phyloP scores from a whole-genome alignment of 1,140 invertebrate genomes.

The Sesamia nonagrioides region DNA sequence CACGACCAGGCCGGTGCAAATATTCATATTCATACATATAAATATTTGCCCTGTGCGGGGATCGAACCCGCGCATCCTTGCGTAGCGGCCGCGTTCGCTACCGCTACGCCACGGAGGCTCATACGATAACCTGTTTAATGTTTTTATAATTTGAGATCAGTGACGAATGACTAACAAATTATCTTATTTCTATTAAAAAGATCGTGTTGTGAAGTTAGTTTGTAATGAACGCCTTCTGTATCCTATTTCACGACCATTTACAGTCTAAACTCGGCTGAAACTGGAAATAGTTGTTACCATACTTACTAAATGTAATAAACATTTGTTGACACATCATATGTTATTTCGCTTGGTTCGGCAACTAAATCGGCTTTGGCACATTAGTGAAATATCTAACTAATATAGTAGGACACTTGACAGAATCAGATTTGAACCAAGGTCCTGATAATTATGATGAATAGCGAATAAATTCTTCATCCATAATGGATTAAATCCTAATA shows the following conservation, averaged over 20 bases:
- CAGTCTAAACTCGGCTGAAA: neutral
- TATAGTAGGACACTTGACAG: too few relatives aligned
- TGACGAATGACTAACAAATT: too few relatives aligned
- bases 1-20: too few relatives aligned
- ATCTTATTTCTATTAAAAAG: too few relatives aligned
- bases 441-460: neutral
- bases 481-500: neutral
- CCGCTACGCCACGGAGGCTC: too few relatives aligned
- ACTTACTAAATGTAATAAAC: neutral
- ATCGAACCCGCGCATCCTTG: too few relatives aligned
- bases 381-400: neutral
- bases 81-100: too few relatives aligned
- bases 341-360: neutral
- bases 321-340: neutral
- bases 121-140: too few relatives aligned
- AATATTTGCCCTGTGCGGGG: too few relatives aligned
- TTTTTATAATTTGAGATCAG: too few relatives aligned
- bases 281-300: neutral
- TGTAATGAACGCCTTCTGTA: neutral
- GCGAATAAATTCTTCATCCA: neutral
- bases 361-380: neutral
- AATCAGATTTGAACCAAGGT: too few relatives aligned
- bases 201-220: neutral
- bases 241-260: neutral
- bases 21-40: too few relatives aligned